Evolutionary conservation across 2,797 vertebrate species (phyloP), one percentile per base, ranked within the genome.

Genomic region (Uromys caudimaculatus): DNA sequence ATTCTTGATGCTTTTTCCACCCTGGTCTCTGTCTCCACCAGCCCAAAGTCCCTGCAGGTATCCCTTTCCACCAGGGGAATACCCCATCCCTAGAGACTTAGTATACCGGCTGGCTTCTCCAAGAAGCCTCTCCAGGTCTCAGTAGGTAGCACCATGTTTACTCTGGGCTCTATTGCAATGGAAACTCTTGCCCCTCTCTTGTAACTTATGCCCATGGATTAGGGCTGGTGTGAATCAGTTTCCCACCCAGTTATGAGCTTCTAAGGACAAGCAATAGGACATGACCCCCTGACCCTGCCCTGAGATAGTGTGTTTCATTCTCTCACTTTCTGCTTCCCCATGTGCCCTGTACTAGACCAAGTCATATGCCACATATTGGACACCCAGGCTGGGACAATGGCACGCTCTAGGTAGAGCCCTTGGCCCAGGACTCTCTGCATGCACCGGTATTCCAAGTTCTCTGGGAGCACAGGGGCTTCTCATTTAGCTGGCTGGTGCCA

Each of bases 61-160:
- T 69, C 82, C 38, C 7, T 29, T 47, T 7, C 27, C 6, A 29
- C 52, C 62, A 44, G 10, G 38, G 35, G 24, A 50, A 77, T 90
- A 77, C 41, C 60, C 56, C 38, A 29, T 71, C 38, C 44, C 71
- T 76, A 19, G 27, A 82, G 78, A 73, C 50, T 60, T 14, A 24
- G 27, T 12, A 1, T 27, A 24, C 35, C 27, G 52, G 24, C 1
- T 47, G 38, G 24, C 71, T 71, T 24, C 92, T 89, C 75, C 58
- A 38, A 83, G 77, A 92, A 92, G 32, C 87, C 89, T 75, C 14
- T 64, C 23, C 0, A 1, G 6, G 54, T 44, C 4, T 38, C 35
- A 3, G 60, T 2, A 7, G 50, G 6, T 27, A 85, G 62, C 38
- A 41, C 1, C 0, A 0, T 11, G 2, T 60, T 21, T 54, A 50